phyloP scores from a whole-genome alignment of 2,113 vertebrate species.

The Melanerpes formicivorus region DNA sequence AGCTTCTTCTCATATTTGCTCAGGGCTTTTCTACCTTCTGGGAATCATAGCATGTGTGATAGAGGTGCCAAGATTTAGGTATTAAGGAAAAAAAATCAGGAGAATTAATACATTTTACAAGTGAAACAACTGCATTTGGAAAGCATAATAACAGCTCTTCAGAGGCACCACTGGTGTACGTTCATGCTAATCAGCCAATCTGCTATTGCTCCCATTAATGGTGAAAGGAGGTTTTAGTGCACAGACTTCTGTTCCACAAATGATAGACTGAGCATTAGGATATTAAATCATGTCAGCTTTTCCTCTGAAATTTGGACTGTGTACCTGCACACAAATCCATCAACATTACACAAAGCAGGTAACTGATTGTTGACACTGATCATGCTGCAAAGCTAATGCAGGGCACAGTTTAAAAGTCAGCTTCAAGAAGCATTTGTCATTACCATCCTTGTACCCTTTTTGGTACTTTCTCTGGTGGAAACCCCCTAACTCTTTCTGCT shows the following conservation, averaged over 20 bases:
- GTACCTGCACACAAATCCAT: not conserved
- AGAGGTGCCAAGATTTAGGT: slow-evolving; percentile 63
- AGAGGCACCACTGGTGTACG: slow-evolving; percentile 32
- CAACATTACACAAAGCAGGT: not conserved
- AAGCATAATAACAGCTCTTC: slow-evolving; percentile 50
- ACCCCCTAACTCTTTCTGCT: slow-evolving; percentile 1
- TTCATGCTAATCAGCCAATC: slow-evolving; percentile 69
- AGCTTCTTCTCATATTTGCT: slow-evolving; percentile 70
- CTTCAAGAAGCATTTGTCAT: not conserved
- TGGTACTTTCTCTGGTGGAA: not conserved
- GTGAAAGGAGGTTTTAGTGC: slow-evolving; percentile 41
- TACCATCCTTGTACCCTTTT: not conserved
- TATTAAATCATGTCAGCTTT: slow-evolving; percentile 6
- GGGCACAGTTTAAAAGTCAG: not conserved
- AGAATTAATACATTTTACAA: slow-evolving; percentile 57
- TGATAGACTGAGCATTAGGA: slow-evolving; percentile 28
- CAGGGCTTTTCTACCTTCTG: slow-evolving; percentile 54
- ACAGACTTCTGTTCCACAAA: slow-evolving; percentile 25
- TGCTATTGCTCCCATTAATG: slow-evolving; percentile 59
- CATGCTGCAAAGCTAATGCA: not conserved
- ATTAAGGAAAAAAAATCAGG: slow-evolving; percentile 14
- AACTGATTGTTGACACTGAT: not conserved
- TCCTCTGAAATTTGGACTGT: slow-evolving; percentile 2
- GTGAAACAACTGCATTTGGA: slow-evolving; percentile 57
- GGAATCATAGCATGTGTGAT: slow-evolving; percentile 57